phyloP scores from a whole-genome alignment of 2,113 vertebrate species.

The Capra hircus region DNA sequence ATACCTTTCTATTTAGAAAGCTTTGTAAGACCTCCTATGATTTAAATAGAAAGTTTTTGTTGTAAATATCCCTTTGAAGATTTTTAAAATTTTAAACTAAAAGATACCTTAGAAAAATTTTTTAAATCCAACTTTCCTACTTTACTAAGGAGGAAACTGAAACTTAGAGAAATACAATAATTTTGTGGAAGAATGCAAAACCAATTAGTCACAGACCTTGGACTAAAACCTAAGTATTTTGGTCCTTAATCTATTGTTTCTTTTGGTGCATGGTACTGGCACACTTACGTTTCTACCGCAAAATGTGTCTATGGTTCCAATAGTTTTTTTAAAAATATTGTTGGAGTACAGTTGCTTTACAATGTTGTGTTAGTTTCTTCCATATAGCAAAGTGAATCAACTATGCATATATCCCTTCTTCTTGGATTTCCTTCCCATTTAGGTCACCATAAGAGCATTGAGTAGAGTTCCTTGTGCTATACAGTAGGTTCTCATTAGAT shows the following conservation, averaged over 20 bases:
- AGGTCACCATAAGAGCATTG: background rate
- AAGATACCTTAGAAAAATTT: background rate
- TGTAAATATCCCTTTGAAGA: background rate
- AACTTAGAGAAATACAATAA: background rate
- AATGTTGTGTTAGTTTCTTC: background rate
- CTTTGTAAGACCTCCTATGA: background rate
- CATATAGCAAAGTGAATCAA: background rate
- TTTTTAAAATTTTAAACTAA: background rate
- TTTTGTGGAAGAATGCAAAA: background rate
- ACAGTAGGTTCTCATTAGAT: background rate
- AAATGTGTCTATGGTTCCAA: background rate
- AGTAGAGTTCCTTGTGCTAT: background rate
- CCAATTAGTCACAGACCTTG: conserved; percentile 7
- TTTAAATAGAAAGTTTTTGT: background rate
- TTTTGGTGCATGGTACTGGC: background rate
- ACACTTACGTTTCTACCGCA: background rate
- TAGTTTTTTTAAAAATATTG: background rate
- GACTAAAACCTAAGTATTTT: conserved; percentile 22
- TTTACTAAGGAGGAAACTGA: background rate
- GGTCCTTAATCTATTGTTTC: background rate
- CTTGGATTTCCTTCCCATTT: background rate
- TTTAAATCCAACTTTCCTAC: background rate
- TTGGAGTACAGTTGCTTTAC: background rate
- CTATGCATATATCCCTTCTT: background rate
- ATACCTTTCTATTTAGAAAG: background rate